These are phyloP conservation scores for Montifringilla adamsi DNA, from an alignment of 2,113 vertebrate species.

Conservation along the genomic window DNA sequence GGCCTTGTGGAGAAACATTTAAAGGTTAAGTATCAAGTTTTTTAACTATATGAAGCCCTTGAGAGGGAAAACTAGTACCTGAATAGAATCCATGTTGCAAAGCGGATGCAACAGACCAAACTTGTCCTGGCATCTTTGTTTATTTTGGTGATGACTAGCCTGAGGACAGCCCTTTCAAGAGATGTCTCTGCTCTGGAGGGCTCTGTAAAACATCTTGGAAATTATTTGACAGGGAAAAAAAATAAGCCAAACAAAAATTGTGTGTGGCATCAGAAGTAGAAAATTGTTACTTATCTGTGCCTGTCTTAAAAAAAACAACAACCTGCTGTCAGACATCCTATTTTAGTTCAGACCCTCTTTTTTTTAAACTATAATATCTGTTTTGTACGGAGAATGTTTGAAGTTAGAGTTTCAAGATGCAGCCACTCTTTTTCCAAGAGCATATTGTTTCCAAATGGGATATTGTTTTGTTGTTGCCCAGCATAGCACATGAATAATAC, in stretches of 20 bases:
- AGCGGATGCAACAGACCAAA: not conserved
- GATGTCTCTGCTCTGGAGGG: not conserved
- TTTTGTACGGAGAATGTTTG: not conserved
- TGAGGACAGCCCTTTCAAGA: not conserved
- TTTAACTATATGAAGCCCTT: not conserved
- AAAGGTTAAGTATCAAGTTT: not conserved
- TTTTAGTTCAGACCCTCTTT: not conserved
- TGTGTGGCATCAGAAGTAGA: not conserved
- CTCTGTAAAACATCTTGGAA: not conserved
- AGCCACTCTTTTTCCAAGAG: not conserved
- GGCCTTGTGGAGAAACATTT: not conserved
- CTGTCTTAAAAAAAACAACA: not conserved
- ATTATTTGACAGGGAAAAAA: not conserved
- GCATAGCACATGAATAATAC: not conserved
- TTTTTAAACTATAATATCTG: not conserved
- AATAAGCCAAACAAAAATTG: not conserved
- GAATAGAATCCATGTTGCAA: not conserved
- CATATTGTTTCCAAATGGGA: not conserved
- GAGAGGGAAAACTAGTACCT: not conserved
- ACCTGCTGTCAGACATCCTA: not conserved
- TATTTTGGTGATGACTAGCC: not conserved
- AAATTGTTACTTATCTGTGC: not conserved
- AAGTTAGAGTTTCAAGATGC: not conserved
- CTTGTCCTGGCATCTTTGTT: not conserved
- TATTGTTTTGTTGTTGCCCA: not conserved